phyloP scores from a whole-genome alignment of 2,797 vertebrate genomes.

The Cryptoprocta ferox region DNA sequence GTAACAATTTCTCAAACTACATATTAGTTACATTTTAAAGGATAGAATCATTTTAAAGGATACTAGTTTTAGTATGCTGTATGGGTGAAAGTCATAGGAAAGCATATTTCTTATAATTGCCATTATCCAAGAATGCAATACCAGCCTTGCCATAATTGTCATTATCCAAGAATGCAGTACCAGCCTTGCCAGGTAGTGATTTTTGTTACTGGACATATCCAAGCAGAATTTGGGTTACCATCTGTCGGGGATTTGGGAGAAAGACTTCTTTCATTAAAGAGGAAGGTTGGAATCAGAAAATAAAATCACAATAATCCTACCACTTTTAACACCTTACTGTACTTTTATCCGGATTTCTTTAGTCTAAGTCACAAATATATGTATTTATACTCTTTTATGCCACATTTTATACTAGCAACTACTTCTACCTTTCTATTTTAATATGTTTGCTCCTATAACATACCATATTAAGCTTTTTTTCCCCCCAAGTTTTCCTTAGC shows the following conservation, averaged over 20 bases:
- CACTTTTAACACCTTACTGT: not conserved
- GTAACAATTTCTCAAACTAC: not conserved
- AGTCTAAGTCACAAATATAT: not conserved
- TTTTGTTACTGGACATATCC: conserved; percentile 68
- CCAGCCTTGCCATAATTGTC: conserved; percentile 44
- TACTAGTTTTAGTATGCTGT: not conserved
- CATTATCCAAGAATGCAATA: not conserved
- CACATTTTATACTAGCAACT: not conserved
- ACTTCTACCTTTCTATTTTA: conserved; percentile 9
- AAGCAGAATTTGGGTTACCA: conserved; percentile 78
- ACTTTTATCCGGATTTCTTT: not conserved
- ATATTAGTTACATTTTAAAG: not conserved
- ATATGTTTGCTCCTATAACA: not conserved
- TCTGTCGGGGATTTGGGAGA: conserved; percentile 72
- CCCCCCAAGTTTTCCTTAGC: not conserved
- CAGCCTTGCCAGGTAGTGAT: conserved; percentile 68
- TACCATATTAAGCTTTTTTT: not conserved
- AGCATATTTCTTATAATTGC: not conserved
- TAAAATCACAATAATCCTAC: not conserved
- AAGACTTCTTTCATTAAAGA: conserved; percentile 56
- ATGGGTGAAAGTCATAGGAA: not conserved
- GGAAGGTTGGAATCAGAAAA: conserved; percentile 31
- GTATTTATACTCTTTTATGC: not conserved
- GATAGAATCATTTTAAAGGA: not conserved
- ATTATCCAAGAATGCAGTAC: not conserved